phyloP scores from a whole-genome alignment of 2,797 vertebrate genomes.

The Gouania willdenowi region DNA sequence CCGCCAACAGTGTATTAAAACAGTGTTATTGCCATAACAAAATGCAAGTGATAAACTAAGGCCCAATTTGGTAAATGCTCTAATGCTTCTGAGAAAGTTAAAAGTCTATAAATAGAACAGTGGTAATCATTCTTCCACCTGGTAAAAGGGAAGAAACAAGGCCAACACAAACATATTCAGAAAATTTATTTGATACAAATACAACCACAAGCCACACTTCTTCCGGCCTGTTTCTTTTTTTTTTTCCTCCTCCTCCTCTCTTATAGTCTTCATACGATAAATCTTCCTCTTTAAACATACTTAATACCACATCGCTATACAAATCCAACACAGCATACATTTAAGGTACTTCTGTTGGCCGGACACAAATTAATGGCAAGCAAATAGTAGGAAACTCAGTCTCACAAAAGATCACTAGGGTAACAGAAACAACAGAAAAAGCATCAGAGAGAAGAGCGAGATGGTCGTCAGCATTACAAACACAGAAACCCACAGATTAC shows the following conservation, averaged over 20 bases:
- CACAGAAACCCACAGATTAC: conserved; percentile 29
- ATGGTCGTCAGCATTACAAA: conserved; percentile 48
- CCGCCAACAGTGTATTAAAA: no score
- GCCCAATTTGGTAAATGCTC: no score
- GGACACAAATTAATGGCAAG: conserved; percentile 56
- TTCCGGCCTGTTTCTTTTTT: conserved; percentile 32
- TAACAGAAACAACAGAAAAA: conserved; percentile 41
- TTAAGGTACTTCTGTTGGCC: conserved; percentile 57
- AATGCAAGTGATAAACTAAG: no score
- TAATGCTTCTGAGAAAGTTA: no score
- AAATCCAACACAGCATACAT: conserved; percentile 69
- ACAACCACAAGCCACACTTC: conserved; percentile 52
- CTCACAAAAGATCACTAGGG: conserved; percentile 26
- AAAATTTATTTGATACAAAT: conserved; percentile 73
- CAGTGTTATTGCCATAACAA: no score
- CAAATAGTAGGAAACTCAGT: conserved; percentile 23
- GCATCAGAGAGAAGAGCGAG: conserved; percentile 51
- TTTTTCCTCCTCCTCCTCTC: no score
- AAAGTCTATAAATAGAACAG: no score
- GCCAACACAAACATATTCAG: conserved; percentile 17
- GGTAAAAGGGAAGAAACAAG: conserved; percentile 3
- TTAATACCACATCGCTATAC: conserved; percentile 62
- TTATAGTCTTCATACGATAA: conserved; percentile 55
- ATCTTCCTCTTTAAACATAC: conserved; percentile 66
- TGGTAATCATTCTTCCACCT: no score